These are phyloP conservation scores for Montifringilla adamsi DNA, from an alignment of 2,113 vertebrate genomes.

Conservation along the genomic window DNA sequence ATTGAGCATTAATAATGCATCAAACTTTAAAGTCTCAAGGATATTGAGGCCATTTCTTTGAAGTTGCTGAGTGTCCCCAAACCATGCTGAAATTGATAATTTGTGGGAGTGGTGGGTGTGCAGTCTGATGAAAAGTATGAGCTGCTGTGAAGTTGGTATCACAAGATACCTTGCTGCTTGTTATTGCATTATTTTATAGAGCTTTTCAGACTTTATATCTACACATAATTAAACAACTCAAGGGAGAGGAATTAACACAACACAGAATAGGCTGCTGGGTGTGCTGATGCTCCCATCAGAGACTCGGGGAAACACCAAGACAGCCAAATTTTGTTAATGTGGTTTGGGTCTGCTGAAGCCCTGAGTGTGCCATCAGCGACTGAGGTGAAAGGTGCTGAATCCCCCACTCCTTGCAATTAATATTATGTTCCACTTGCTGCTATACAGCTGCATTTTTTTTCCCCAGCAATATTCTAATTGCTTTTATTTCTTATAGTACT, in stretches of 20 bases:
- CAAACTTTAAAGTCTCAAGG: constrained; percentile 28
- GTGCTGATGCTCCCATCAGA: not conserved
- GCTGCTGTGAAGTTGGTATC: not conserved
- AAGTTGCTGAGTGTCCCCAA: constrained; percentile 2
- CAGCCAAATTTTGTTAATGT: not conserved
- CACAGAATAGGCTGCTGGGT: not conserved
- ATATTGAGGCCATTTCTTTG: constrained; percentile 45
- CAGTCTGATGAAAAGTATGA: not conserved
- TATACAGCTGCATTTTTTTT: not conserved
- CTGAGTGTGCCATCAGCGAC: not conserved
- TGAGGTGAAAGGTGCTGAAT: not conserved
- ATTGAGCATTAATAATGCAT: constrained; percentile 59
- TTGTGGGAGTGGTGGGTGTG: not conserved
- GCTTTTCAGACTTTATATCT: not conserved
- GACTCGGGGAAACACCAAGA: not conserved
- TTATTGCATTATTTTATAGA: not conserved
- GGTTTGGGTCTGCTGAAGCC: not conserved
- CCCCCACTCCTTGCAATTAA: not conserved
- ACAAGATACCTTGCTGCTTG: not conserved
- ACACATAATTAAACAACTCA: not conserved
- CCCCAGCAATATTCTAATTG: not conserved
- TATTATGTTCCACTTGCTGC: not conserved
- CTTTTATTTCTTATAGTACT: not conserved
- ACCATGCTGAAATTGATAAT: not conserved
- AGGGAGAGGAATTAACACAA: not conserved